Base-by-base conservation (phyloP, 2,888 invertebrate species). In the Biston betularia region DNA sequence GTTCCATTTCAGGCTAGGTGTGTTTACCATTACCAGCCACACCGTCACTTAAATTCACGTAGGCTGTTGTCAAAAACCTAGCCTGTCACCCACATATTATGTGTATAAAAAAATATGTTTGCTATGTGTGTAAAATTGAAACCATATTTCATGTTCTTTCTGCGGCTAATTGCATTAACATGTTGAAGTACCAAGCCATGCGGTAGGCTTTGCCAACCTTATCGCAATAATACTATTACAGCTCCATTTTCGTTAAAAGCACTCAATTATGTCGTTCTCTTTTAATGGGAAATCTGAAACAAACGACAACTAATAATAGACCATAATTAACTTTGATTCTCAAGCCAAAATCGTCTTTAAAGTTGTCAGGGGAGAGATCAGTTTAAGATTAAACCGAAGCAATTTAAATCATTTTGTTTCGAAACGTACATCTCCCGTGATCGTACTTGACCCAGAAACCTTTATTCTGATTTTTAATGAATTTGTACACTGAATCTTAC, bases 381-480 rank as follows among this genome's bases (percentile, higher is more conserved):
- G 10, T 48, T 42, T 67, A 6, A 10, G n/a, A 52, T 24, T 38
- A 11, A 55, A 50, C 42, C 14, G 8, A 5, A 44, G 15, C 3
- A n/a, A 12, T 58, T 46, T 46, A 48, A 12, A 42, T 38, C 50
- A 12, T 62, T 66, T 54, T 53, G 15, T 15, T 46, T 14, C n/a
- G 42, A 46, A 33, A 46, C 44, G 38, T 33, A 53, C 60, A 48
- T 58, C 55, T 55, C 59, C 38, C 68, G 79, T 65, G 61, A 9
- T 56, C 38, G 79, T 76, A 79, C 87, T 88, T 87, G 86, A 88
- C 86, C 87, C 81, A 84, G 56, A 83, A 84, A 87, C 79, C 79
- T 78, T 76, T 71, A 79, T 79, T 64, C 68, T 70, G 72, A 72
- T 78, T 81, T 80, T 79, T 78, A 78, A 79, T 79, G 74, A 76